Conservation (phyloP, 2,113 vertebrate species). For the human (Homo sapiens) region GRCh38 chrX:133183501-133184000, state of each 20-base stretch:
- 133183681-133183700: neutral
- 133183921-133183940: conserved; percentile 21
- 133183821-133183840: neutral
- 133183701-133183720: neutral
- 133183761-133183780: neutral
- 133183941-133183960: neutral
- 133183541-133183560: no score
- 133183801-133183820: neutral
- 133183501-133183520: no score
- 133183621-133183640: neutral
- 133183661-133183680: neutral
- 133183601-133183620: neutral
- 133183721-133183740: neutral
- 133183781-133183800: neutral
- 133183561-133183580: no score
- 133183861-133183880: conserved; percentile 43
- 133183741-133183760: neutral
- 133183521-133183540: no score
- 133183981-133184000: neutral
- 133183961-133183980: conserved; percentile 4
- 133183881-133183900: conserved; percentile 46
- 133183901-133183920: conserved; percentile 31
- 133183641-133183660: neutral
- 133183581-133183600: no score
- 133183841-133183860: neutral